Evolutionary conservation across 2,888 invertebrate species (phyloP).

Genomic region (Cephonodes hylas): DNA sequence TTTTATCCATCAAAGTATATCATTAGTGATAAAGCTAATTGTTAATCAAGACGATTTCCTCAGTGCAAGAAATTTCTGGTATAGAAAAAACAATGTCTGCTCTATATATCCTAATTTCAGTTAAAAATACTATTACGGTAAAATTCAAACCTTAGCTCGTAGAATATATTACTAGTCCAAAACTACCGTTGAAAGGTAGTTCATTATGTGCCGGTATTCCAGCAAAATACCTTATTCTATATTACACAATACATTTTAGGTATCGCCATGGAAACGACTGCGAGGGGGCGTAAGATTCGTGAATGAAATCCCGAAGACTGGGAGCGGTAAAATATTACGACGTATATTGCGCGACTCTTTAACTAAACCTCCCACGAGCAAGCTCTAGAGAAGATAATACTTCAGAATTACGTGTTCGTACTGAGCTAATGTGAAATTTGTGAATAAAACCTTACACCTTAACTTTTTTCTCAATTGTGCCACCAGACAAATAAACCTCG

Average conservation of each 20-base stretch:
- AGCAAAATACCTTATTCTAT: background rate
- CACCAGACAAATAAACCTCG: too few species aligned
- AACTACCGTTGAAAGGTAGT: background rate
- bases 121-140: too few species aligned
- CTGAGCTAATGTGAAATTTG: background rate
- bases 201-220: background rate
- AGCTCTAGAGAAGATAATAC: background rate
- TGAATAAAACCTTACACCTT: background rate
- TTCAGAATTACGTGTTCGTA: background rate
- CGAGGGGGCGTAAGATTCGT: conserved; percentile 86
- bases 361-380: conserved; percentile 20
- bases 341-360: conserved; percentile 60
- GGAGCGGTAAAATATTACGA: conserved; percentile 86
- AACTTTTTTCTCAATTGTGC: background rate
- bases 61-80: too few species aligned
- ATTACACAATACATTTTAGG: conserved; percentile 28
- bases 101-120: too few species aligned
- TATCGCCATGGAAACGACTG: conserved; percentile 84
- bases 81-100: too few species aligned
- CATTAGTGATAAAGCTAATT: too few species aligned
- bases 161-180: background rate
- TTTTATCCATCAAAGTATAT: too few species aligned
- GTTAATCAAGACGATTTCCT: too few species aligned
- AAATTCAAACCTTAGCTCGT: too few species aligned
- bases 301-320: conserved; percentile 84